Percentiles rank a stretch among this genome's conserved stretches.
Evolutionary conservation across 2,113 vertebrate genomes (phyloP).

Genomic region (Brachyhypopomus occidentalis): DNA sequence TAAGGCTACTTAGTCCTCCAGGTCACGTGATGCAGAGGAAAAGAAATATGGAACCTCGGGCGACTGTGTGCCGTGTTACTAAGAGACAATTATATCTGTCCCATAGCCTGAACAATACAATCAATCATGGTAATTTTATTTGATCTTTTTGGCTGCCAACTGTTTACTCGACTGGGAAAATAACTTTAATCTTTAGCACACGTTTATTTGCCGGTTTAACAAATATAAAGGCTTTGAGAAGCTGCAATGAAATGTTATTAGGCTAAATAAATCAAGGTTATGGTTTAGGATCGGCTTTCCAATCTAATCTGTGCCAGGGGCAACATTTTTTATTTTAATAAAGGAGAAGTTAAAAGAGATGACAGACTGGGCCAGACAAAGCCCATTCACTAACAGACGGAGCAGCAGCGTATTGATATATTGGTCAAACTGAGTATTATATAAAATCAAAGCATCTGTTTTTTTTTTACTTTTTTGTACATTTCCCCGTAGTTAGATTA

Average conservation of each 20-base stretch:
- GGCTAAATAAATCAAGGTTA: slow-evolving; percentile 74
- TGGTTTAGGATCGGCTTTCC: slow-evolving; percentile 70
- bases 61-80: slow-evolving; percentile 73
- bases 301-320: slow-evolving; percentile 70
- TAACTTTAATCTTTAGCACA: slow-evolving; percentile 79
- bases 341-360: slow-evolving; percentile 59
- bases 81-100: slow-evolving; percentile 77
- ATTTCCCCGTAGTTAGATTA: too few species aligned
- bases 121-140: slow-evolving; percentile 81
- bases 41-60: slow-evolving; percentile 73
- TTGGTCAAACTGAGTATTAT: slow-evolving; percentile 24
- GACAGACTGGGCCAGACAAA: slow-evolving; percentile 31
- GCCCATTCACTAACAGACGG: slow-evolving; percentile 44
- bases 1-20: slow-evolving; percentile 69
- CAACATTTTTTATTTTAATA: slow-evolving; percentile 69
- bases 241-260: slow-evolving; percentile 75
- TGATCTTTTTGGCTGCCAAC: slow-evolving; percentile 75
- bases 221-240: slow-evolving; percentile 65
- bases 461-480: too few species aligned
- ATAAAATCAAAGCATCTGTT: too few species aligned
- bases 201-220: slow-evolving; percentile 71
- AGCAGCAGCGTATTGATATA: background rate
- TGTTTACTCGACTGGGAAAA: slow-evolving; percentile 76
- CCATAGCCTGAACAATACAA: slow-evolving; percentile 76
- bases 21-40: slow-evolving; percentile 69